A percentile compares a stretch with the other conserved stretches of the same genome.
Conservation (phyloP, 2,113 vertebrate species). For the Vombatus ursinus region DNA sequence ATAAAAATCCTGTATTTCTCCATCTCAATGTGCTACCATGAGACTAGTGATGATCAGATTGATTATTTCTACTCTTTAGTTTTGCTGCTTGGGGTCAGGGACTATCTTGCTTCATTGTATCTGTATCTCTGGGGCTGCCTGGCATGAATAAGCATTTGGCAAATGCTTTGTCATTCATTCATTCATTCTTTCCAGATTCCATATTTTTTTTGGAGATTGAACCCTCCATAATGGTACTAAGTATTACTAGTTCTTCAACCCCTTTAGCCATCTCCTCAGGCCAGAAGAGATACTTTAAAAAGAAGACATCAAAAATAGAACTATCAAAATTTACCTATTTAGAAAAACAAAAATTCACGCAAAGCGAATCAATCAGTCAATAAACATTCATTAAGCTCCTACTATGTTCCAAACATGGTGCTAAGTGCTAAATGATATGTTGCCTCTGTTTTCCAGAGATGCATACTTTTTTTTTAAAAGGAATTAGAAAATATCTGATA, state of each 20-base stretch:
- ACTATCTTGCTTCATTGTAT: not conserved
- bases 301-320: not conserved
- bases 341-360: slow-evolving; percentile 7
- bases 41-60: not conserved
- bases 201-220: not conserved
- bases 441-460: slow-evolving; percentile 4
- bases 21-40: not conserved
- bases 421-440: not conserved
- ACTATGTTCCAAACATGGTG: not conserved
- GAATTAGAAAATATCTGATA: not conserved
- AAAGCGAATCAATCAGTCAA: not conserved
- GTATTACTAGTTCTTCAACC: not conserved
- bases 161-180: not conserved
- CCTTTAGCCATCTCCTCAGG: not conserved
- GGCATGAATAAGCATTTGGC: not conserved
- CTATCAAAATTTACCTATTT: not conserved
- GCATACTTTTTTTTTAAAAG: not conserved
- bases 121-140: not conserved
- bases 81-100: not conserved
- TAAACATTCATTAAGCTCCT: not conserved
- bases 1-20: not conserved
- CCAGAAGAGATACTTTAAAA: not conserved
- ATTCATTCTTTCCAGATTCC: not conserved
- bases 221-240: not conserved
- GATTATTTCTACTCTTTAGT: not conserved